Percentiles rank a stretch among this genome's conserved stretches.
These are phyloP conservation scores for Drosophila simulans DNA, from an alignment of 1,140 invertebrate species.

Conservation along the genomic window DNA sequence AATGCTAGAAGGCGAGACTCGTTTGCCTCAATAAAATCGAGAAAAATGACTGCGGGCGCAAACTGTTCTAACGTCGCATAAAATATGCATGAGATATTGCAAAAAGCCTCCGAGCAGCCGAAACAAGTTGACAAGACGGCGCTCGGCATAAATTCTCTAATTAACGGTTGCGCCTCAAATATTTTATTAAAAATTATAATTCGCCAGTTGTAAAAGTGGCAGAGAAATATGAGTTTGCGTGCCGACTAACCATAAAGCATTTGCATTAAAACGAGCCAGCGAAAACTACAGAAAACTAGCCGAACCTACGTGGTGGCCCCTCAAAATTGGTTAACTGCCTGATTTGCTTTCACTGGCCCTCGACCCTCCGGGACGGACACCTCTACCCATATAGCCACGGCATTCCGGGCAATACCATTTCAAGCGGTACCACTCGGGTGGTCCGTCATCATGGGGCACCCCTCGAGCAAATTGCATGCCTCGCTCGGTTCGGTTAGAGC, in stretches of 20 bases:
- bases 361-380: conserved; percentile 21
- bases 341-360: conserved; percentile 59
- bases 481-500: conserved; percentile 34
- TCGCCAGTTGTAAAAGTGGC: conserved; percentile 58
- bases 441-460: conserved; percentile 48
- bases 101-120: conserved; percentile 40
- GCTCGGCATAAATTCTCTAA: conserved; percentile 75
- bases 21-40: conserved; percentile 76
- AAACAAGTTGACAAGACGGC: conserved; percentile 78
- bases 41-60: conserved; percentile 58
- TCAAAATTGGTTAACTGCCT: conserved; percentile 37
- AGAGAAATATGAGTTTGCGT: conserved; percentile 71
- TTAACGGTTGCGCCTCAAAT: conserved; percentile 78
- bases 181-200: conserved; percentile 74
- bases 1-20: conserved; percentile 44
- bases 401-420: not conserved
- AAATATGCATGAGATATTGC: conserved; percentile 58
- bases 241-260: conserved; percentile 62
- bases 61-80: conserved; percentile 40
- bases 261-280: conserved; percentile 50
- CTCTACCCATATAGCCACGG: not conserved
- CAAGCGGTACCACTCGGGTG: conserved; percentile 49
- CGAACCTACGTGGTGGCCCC: conserved; percentile 49
- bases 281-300: conserved; percentile 28
- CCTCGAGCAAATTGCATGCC: conserved; percentile 73